Evolutionary conservation across 1,140 invertebrate species (phyloP).

Genomic region (Papilio polytes): DNA sequence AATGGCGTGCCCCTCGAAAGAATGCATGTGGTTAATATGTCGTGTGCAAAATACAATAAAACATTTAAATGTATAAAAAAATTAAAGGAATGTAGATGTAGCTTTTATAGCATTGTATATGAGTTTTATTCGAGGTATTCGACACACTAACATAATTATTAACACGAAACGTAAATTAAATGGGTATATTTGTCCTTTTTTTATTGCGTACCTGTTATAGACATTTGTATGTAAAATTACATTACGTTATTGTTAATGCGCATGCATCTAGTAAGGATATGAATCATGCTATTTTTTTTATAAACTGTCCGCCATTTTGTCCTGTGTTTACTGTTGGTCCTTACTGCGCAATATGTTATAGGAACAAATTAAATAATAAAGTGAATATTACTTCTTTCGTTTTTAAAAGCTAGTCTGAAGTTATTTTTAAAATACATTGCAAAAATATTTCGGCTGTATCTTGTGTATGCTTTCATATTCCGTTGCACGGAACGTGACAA

Average conservation of each 20-base stretch:
- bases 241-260: background rate
- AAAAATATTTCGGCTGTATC: background rate
- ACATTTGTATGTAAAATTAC: background rate
- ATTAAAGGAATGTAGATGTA: background rate
- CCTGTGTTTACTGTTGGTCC: constrained; percentile 14
- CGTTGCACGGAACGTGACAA: constrained; percentile 23
- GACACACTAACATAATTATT: constrained; percentile 57
- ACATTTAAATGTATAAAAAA: background rate
- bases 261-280: constrained; percentile 12
- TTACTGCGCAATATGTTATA: constrained; percentile 39
- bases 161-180: constrained; percentile 51
- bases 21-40: background rate
- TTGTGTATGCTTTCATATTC: constrained; percentile 6
- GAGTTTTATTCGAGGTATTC: constrained; percentile 57
- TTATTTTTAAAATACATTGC: background rate
- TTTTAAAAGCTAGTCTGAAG: no score
- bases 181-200: background rate
- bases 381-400: no score
- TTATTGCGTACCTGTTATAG: constrained; percentile 1
- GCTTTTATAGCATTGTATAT: constrained; percentile 6
- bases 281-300: constrained; percentile 22
- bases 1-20: background rate
- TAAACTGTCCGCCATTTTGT: constrained; percentile 22
- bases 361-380: background rate
- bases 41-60: constrained; percentile 31